Evolutionary conservation across 2,113 vertebrate genomes (phyloP), one percentile per base, ranked within the genome.

Genomic region (Phaetusa simplex): DNA sequence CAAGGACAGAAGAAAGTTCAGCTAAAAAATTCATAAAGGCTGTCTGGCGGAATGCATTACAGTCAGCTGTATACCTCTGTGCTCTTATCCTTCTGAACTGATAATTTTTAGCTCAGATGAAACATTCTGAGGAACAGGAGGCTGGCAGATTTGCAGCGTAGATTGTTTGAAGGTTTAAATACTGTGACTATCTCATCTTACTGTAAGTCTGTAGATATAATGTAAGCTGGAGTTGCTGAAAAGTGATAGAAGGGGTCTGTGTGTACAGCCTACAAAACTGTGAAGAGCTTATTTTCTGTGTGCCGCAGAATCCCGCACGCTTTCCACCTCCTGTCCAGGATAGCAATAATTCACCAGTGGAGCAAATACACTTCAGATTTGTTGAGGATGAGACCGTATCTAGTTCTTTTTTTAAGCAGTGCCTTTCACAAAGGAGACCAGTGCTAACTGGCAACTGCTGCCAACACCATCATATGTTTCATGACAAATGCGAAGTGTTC

Each of bases 161-260:
- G 94, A 96, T 96, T 94, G 94, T 95, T 90, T 91, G 93, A 86
- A 90, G 81, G 93, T 90, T 95, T 97, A 97, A 97, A 96, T 80
- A 86, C 91, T 94, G 84, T 89, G 88, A 92, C 96, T 96, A 95
- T 97, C 95, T 97, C 95, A 95, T 95, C 95, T 96, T 65, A 85
- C 59, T 74, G 30, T 64, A 81, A 92, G 78, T 91, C 97, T 81
- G 82, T 88, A 93, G 90, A 90, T 88, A 83, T 20, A 95, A 88
- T 10, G 24, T 88, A 92, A 95, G 59, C 89, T 88, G 42, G 71
- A 93, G 84, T 90, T 96, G 79, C 74, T 92, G 78, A 91, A 88
- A 97, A 96, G 78, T 65, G 90, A 90, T 93, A 91, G 90, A 96
- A 95, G 47, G 43, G 47, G 40, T 91, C 56, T 0, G 4, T 79